Percentiles rank a stretch among this genome's conserved stretches.
phyloP scores from a whole-genome alignment of 1,140 invertebrate genomes.

The Meteorus sp. region DNA sequence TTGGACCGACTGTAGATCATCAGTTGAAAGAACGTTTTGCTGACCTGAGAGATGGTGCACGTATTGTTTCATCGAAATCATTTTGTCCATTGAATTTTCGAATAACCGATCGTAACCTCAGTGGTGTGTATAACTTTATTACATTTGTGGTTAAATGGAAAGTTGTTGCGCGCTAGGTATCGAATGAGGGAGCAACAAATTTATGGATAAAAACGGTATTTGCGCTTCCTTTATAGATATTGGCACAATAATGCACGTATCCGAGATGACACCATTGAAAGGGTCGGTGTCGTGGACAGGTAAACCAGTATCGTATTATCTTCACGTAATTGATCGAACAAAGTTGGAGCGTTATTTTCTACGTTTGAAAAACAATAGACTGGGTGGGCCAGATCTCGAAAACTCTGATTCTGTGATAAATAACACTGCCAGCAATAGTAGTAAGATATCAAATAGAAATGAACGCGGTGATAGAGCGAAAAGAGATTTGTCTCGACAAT shows the following conservation, averaged over 20 bases:
- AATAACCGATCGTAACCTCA: conserved; percentile 88
- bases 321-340: conserved; percentile 94
- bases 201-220: not conserved
- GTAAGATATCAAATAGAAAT: conserved; percentile 42
- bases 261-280: conserved; percentile 89
- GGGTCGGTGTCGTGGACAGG: conserved; percentile 98
- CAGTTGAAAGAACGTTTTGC: conserved; percentile 94
- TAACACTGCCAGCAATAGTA: conserved; percentile 56
- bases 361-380: conserved; percentile 84
- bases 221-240: conserved; percentile 73
- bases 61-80: conserved; percentile 97
- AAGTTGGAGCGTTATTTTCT: conserved; percentile 96
- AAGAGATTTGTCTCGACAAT: conserved; percentile 51
- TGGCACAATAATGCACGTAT: conserved; percentile 97
- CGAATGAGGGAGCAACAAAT: too few species aligned
- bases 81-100: conserved; percentile 98
- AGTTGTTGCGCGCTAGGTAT: too few species aligned
- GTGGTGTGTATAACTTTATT: conserved; percentile 59
- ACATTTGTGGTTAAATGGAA: too few species aligned
- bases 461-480: conserved; percentile 52
- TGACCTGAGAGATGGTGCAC: conserved; percentile 92
- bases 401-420: conserved; percentile 58
- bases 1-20: conserved; percentile 95
- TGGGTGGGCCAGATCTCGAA: conserved; percentile 64
- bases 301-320: conserved; percentile 96